These are phyloP conservation scores for Copidosoma floridanum DNA, from an alignment of 1,140 invertebrate species.

Conservation along the genomic window DNA sequence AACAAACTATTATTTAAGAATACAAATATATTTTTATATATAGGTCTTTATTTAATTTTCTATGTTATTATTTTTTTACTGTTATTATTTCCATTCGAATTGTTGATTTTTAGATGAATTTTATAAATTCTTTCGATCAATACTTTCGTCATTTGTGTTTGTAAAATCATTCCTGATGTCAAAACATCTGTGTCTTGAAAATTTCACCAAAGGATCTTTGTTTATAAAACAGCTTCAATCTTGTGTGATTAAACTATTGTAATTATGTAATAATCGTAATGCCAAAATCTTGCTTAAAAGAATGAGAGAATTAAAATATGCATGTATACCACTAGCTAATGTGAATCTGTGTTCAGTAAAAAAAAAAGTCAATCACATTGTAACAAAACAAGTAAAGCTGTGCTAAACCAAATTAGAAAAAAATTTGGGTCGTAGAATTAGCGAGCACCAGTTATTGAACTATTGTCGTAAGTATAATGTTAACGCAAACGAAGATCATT, in stretches of 20 bases:
- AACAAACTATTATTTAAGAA: too few relatives aligned
- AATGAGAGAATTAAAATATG: slow-evolving; percentile 9
- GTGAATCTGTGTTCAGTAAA: slow-evolving; percentile 13
- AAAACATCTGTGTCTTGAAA: slow-evolving; percentile 3
- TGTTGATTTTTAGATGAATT: background rate
- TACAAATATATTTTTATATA: too few relatives aligned
- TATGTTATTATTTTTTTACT: too few relatives aligned
- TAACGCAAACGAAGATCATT: slow-evolving; percentile 3
- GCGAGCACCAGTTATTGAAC: slow-evolving; percentile 1
- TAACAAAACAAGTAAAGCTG: slow-evolving; percentile 1
- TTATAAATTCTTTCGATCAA: background rate
- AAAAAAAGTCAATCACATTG: slow-evolving; percentile 16
- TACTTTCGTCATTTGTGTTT: background rate
- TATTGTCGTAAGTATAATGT: background rate
- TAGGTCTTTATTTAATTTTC: too few relatives aligned
- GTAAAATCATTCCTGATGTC: background rate
- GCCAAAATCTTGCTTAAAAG: slow-evolving; percentile 25
- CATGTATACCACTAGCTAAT: slow-evolving; percentile 8
- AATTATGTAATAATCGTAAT: slow-evolving; percentile 22
- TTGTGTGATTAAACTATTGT: slow-evolving; percentile 23
- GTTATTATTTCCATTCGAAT: too few relatives aligned
- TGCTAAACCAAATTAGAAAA: slow-evolving; percentile 3
- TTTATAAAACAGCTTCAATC: slow-evolving; percentile 14
- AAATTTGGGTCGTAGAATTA: background rate
- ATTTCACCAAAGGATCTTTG: slow-evolving; percentile 17